These are phyloP conservation scores for Oophaga pumilio DNA, from an alignment of 2,113 vertebrate genomes.

Conservation along the genomic window DNA sequence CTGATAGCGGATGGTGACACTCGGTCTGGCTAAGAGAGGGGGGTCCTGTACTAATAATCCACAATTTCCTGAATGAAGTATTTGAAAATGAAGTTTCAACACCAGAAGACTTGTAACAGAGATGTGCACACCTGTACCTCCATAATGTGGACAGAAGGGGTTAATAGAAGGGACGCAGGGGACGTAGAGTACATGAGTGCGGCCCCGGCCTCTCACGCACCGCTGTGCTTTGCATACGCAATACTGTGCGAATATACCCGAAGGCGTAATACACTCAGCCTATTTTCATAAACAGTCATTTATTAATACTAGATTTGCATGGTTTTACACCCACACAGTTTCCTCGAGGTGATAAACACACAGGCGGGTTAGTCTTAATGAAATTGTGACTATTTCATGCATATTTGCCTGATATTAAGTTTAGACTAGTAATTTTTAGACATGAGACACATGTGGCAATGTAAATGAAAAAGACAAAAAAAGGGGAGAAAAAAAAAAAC, in stretches of 20 bases:
- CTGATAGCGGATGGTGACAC: too few species aligned
- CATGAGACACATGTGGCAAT: conserved; percentile 50
- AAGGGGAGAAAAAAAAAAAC: background rate
- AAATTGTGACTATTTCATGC: background rate
- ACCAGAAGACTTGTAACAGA: too few species aligned
- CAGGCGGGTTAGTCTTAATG: background rate
- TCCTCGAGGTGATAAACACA: background rate
- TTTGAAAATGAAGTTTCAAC: too few species aligned
- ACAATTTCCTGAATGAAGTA: too few species aligned
- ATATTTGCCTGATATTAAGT: background rate
- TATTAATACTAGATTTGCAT: background rate
- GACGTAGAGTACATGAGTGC: background rate
- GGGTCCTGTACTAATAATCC: too few species aligned
- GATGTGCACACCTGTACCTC: too few species aligned
- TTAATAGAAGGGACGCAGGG: too few species aligned
- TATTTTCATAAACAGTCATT: background rate
- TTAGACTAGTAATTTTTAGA: background rate
- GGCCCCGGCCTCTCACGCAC: background rate
- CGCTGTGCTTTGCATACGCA: background rate
- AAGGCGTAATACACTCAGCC: background rate
- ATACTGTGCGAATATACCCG: background rate
- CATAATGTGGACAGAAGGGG: too few species aligned
- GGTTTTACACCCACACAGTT: background rate
- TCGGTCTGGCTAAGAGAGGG: too few species aligned
- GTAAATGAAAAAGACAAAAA: background rate